phyloP scores from a whole-genome alignment of 2,888 invertebrate species.

The Cryptus viduatorius region DNA sequence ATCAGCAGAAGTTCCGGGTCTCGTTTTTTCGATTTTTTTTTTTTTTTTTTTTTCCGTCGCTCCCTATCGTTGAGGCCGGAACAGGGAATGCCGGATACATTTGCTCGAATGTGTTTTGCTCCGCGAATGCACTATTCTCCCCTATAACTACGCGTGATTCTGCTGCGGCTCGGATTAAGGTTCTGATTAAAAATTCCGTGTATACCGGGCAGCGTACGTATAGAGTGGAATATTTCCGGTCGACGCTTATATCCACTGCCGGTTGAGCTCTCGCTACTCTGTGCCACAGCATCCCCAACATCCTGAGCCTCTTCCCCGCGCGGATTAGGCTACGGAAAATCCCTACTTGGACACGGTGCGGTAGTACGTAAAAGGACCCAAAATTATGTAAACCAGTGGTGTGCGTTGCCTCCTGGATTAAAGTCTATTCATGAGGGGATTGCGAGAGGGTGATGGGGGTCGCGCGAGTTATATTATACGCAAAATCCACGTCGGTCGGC shows the following conservation, averaged over 20 bases:
- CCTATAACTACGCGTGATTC: conserved; percentile 34
- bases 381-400: conserved; percentile 62
- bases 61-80: background rate
- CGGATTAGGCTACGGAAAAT: conserved; percentile 64
- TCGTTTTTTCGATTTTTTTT: background rate
- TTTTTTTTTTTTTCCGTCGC: background rate
- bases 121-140: background rate
- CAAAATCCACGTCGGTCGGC: conserved; percentile 27
- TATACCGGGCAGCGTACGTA: conserved; percentile 45
- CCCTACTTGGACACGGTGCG: conserved; percentile 60
- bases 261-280: conserved; percentile 15
- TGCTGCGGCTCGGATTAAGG: conserved; percentile 59
- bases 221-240: conserved; percentile 58
- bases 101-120: conserved; percentile 11
- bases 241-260: conserved; percentile 48
- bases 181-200: conserved; percentile 67
- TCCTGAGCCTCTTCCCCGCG: conserved; percentile 21
- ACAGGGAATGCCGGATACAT: conserved; percentile 13
- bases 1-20: conserved; percentile 13
- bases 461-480: conserved; percentile 7
- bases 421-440: conserved; percentile 50
- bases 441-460: conserved; percentile 3
- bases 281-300: background rate
- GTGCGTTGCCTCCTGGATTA: conserved; percentile 59
- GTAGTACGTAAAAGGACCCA: conserved; percentile 51